Conservation (phyloP, 2,797 vertebrate genomes). For the Eospalax fontanierii region DNA sequence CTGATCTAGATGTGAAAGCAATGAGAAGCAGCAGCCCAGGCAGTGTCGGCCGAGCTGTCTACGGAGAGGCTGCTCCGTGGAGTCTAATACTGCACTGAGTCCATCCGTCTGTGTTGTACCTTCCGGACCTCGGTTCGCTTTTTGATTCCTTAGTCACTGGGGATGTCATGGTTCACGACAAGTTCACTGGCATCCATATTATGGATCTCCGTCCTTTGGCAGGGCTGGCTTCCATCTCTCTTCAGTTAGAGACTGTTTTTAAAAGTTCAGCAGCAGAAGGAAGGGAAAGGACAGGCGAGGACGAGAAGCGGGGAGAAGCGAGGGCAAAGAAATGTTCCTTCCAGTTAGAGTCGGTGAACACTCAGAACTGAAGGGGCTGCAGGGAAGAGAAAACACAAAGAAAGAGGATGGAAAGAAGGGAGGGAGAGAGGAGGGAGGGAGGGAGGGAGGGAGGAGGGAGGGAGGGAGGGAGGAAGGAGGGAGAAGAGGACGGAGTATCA, state of each 20-base stretch:
- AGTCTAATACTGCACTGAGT: constrained; percentile 93
- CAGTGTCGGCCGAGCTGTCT: constrained; percentile 89
- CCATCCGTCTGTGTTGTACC: constrained; percentile 87
- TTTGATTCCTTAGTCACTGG: constrained; percentile 92
- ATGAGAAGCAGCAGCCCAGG: constrained; percentile 92
- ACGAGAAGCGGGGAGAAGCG: constrained; percentile 61
- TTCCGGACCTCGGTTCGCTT: constrained; percentile 89
- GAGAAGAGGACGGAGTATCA: constrained; percentile 85
- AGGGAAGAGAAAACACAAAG: constrained; percentile 83
- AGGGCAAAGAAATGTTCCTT: neutral
- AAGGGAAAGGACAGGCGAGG: constrained; percentile 81
- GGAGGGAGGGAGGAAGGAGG: constrained; percentile 83
- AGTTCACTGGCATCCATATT: constrained; percentile 96
- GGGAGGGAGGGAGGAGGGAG: constrained; percentile 83
- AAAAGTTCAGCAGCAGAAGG: constrained; percentile 91
- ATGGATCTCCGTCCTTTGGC: constrained; percentile 98
- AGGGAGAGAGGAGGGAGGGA: constrained; percentile 85
- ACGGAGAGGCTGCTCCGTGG: constrained; percentile 91
- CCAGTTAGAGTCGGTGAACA: neutral
- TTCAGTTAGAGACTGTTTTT: constrained; percentile 93
- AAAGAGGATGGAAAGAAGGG: constrained; percentile 85
- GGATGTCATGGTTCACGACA: constrained; percentile 89
- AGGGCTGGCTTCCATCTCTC: constrained; percentile 96
- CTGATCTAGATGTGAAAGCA: constrained; percentile 93
- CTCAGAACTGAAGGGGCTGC: constrained; percentile 74